Base-by-base conservation (phyloP, 1,140 invertebrate species). In the Ectropis grisescens region DNA sequence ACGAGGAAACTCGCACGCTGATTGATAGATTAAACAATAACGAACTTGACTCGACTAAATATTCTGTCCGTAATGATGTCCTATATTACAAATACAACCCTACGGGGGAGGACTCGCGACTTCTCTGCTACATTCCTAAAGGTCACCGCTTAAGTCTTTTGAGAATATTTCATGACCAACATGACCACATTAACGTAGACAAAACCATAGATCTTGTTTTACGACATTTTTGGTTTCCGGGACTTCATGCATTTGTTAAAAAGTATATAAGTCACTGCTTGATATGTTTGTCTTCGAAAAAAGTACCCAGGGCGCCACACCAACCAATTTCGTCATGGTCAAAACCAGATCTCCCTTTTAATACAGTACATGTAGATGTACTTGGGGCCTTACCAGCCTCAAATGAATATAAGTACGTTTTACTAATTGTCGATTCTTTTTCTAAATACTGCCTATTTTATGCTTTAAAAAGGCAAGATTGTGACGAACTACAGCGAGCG, bases 401-500 rank as follows among this genome's bases (percentile, higher is more conserved):
- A 6, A 26, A 26, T 26, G 24, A 26, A n/a, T 10, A 26, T n/a
- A 26, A 26, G 10, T 26, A 26, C n/a, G 24, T 26, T 4, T n/a
- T 26, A 2, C 10, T 26, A 4, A 26, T 26, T 10, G 24, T 26
- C 2, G 24, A 26, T 10, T 4, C 24, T 2, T 26, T 37, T 15
- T 19, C 32, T 2, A 39, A 40, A 27, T 46, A 26, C 22, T 46
- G 36, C 19, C 12, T 46, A 2, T 8, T 47, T 0, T 40, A 41
- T 19, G 13, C 44, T 12, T 27, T 47, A 30, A 28, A 24, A 8
- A 29, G 31, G 16, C 33, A 41, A 33, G 35, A 41, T 11, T 10
- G 11, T 13, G 19, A 10, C 2, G 45, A 41, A 22, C 13, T 47
- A 8, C 35, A 39, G 23, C 31, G 32, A 2, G 13, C 11, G 1